Base-by-base conservation (phyloP, 1,140 invertebrate species). In the Ostrea edulis region DNA sequence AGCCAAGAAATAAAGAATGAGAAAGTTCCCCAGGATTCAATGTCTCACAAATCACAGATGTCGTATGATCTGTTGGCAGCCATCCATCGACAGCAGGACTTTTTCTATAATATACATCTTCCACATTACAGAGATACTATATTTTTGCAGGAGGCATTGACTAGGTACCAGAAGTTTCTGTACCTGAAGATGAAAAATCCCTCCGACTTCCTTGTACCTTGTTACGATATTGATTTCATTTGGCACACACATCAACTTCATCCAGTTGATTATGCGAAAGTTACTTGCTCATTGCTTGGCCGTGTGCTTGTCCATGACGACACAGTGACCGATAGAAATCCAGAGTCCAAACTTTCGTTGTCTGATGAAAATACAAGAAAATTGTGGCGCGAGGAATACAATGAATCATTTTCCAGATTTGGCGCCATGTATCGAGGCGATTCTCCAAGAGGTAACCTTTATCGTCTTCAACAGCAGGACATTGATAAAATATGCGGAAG, bases 171-270 rank as follows among this genome's bases (percentile, higher is more conserved):
- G 85, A 95, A 95, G 88, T 96, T 95, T 90, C 87, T 96, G 4
- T 93, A 93, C 86, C 88, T 96, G n/a, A 96, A 95, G 91, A 91
- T 92, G 81, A 90, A 91, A 5, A 93, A 95, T 90, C 89, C 93
- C 12, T 93, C 94, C 29, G 90, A 92, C 22, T 96, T 95, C 88
- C 91, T 96, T 22, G 95, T 95, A 4, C 95, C 95, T 0, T 96
- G 95, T 90, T 96, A 96, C 86, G 95, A 95, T 88, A 95, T 95
- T 90, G 95, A 96, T 90, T 87, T 96, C 17, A 92, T 95, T 53
- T 96, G 95, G 95, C 95, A 96, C 88, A 93, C 95, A 25, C 95
- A 96, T 92, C 95, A 96, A 90, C 90, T 95, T 17, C 94, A 95
- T 91, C 95, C 95, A 52, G n/a, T 91, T 11, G 90, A 89, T 52